These are phyloP conservation scores for Altica lythri DNA, from an alignment of 2,888 invertebrate genomes.

Conservation along the genomic window DNA sequence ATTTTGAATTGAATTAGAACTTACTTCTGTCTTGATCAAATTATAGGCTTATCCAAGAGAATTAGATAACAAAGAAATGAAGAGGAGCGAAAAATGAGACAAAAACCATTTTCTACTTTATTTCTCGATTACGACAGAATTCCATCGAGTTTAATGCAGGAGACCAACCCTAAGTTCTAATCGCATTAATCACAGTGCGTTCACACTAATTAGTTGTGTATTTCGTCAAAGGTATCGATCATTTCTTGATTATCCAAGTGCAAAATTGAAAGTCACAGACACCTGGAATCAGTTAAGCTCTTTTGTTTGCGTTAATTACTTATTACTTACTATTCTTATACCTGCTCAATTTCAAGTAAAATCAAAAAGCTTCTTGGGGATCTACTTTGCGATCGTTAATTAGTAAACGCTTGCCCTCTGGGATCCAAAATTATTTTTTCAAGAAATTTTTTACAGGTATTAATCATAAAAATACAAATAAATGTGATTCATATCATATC, in stretches of 20 bases:
- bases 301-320: constrained; percentile 40
- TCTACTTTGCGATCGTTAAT: no score
- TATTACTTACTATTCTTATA: constrained; percentile 20
- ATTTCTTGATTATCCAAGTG: constrained; percentile 48
- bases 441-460: no score
- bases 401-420: no score
- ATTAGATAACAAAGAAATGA: constrained; percentile 8
- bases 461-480: no score
- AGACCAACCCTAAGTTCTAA: constrained; percentile 38
- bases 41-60: no score
- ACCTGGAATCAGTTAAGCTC: constrained; percentile 42
- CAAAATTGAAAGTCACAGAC: constrained; percentile 52
- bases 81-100: constrained; percentile 15
- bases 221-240: constrained; percentile 45
- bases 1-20: no score
- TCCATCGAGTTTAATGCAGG: constrained; percentile 10
- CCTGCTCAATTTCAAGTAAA: background rate
- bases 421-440: no score
- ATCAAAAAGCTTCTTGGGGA: constrained; percentile 9
- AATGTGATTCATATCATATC: no score
- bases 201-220: constrained; percentile 50
- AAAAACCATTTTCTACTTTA: constrained; percentile 21
- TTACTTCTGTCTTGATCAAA: background rate
- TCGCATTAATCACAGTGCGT: constrained; percentile 52
- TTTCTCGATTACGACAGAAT: constrained; percentile 13